Percentiles rank a stretch among this genome's conserved stretches.
Evolutionary conservation across 2,888 invertebrate species (phyloP).

Genomic region (Heliconius ethilla): DNA sequence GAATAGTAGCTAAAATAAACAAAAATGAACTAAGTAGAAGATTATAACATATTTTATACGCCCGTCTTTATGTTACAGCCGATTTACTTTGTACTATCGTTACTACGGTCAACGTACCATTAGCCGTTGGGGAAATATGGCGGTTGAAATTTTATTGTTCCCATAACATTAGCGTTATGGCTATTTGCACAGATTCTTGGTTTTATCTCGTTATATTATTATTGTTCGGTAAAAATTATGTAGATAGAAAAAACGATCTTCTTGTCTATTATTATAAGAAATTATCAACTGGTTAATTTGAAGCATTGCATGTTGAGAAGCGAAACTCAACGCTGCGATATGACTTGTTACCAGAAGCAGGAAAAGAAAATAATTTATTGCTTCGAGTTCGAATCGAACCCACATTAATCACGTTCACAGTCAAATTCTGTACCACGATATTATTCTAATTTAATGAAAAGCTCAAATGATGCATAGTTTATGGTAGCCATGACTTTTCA

Average conservation of each 20-base stretch:
- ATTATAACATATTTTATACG: conserved; percentile 10
- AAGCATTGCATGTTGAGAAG: too few species aligned
- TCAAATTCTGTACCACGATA: too few species aligned
- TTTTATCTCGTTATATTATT: background rate
- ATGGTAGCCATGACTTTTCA: background rate
- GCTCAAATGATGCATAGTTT: too few species aligned
- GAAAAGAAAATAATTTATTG: too few species aligned
- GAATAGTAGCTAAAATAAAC: too few species aligned
- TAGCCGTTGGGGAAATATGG: conserved; percentile 20
- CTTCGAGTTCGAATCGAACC: too few species aligned
- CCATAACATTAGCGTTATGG: conserved; percentile 13
- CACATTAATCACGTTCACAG: too few species aligned
- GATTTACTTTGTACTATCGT: conserved; percentile 14
- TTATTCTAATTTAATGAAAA: too few species aligned
- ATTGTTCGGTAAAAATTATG: background rate
- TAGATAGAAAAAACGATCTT: background rate
- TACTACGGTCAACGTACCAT: conserved; percentile 13
- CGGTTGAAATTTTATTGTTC: conserved; percentile 23
- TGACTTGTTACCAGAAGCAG: too few species aligned
- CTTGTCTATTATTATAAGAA: background rate
- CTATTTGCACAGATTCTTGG: conserved; percentile 12
- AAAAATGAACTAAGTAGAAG: background rate
- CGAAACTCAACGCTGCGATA: too few species aligned
- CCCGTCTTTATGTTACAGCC: conserved; percentile 17
- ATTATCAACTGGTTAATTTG: background rate